Conservation (phyloP, 2,113 vertebrate species). For the Dolichotis patagonum region DNA sequence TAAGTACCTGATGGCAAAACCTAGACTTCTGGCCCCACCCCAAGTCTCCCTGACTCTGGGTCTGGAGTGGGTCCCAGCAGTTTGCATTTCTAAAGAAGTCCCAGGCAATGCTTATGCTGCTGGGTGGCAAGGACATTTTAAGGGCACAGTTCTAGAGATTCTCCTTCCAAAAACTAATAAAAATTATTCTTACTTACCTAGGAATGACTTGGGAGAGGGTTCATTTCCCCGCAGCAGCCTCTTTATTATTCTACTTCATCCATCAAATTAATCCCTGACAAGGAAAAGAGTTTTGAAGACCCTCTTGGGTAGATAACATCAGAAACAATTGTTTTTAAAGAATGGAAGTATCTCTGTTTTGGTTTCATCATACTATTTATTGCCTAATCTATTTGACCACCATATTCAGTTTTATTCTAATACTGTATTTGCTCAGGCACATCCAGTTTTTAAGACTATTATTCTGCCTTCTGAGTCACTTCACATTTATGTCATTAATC, state of each 20-base stretch:
- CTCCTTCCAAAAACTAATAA: neutral
- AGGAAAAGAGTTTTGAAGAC: constrained; percentile 15
- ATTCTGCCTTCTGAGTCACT: constrained; percentile 68
- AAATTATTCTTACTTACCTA: neutral
- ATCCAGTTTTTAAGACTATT: constrained; percentile 61
- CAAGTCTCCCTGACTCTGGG: neutral
- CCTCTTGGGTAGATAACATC: neutral
- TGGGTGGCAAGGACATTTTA: neutral
- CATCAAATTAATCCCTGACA: constrained; percentile 19
- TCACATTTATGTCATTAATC: constrained; percentile 35
- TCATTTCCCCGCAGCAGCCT: neutral
- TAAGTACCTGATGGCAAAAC: neutral
- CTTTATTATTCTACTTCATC: neutral
- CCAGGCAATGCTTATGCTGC: neutral
- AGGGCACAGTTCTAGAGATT: neutral
- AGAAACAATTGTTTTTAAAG: constrained; percentile 33
- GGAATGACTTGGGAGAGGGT: neutral
- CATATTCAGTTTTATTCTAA: constrained; percentile 48
- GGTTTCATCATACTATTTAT: neutral
- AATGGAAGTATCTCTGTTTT: constrained; percentile 4
- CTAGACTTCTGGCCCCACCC: neutral
- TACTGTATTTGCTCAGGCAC: constrained; percentile 50
- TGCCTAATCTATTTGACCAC: neutral
- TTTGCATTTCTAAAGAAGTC: neutral
- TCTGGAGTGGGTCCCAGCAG: neutral